Evolutionary conservation across 2,888 invertebrate species (phyloP).

Genomic region (Drosophila borealis): DNA sequence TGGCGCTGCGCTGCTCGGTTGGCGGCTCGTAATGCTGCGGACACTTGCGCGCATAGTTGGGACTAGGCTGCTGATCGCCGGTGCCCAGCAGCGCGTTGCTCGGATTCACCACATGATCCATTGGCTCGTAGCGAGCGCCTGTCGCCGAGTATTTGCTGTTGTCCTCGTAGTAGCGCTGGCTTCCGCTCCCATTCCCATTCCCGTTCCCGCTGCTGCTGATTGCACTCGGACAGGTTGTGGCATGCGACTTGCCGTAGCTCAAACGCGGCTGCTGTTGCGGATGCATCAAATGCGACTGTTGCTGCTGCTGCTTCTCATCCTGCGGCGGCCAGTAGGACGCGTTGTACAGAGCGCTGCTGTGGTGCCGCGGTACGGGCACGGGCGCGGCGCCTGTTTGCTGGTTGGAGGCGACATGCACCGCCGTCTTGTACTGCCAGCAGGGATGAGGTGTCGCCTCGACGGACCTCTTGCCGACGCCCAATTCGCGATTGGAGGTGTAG

Average conservation of each 20-base stretch:
- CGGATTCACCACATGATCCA: constrained; percentile 78
- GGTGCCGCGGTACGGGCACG: constrained; percentile 16
- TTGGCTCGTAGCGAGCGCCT: constrained; percentile 45
- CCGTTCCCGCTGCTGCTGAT: constrained; percentile 22
- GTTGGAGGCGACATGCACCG: neutral
- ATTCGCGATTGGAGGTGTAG: constrained; percentile 68
- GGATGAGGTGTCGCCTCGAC: constrained; percentile 40
- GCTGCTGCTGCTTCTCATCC: constrained; percentile 48
- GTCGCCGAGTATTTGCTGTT: constrained; percentile 51
- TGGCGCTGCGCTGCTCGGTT: constrained; percentile 57
- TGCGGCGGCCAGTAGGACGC: constrained; percentile 58
- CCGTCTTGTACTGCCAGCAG: constrained; percentile 60
- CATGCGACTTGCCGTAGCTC: constrained; percentile 25
- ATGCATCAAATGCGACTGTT: constrained; percentile 24
- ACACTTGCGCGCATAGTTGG: constrained; percentile 80
- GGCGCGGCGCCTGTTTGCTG: constrained; percentile 2
- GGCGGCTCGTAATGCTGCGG: constrained; percentile 77
- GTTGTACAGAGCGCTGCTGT: constrained; percentile 30
- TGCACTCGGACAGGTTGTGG: constrained; percentile 30
- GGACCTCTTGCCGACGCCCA: constrained; percentile 55
- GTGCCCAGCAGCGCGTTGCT: constrained; percentile 66
- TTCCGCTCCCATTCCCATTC: constrained; percentile 6
- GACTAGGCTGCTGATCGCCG: constrained; percentile 80
- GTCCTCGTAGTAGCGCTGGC: constrained; percentile 60
- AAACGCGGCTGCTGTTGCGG: constrained; percentile 38